Evolutionary conservation across 2,888 invertebrate species (phyloP).

Genomic region (Drosophila formosana): DNA sequence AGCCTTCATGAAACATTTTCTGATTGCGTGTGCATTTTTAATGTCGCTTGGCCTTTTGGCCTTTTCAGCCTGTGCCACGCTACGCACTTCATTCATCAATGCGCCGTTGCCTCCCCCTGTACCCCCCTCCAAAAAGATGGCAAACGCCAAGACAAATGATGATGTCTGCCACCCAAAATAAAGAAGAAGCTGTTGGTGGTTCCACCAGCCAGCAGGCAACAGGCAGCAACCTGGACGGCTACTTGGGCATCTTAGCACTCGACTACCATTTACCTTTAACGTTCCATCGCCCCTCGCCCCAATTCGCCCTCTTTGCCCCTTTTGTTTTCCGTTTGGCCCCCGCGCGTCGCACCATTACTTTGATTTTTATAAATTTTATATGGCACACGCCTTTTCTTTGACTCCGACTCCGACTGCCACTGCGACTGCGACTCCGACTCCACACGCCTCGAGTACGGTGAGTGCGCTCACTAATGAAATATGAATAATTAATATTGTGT

Average conservation of each 20-base stretch:
- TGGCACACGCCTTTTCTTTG: constrained; percentile 59
- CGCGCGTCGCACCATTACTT: constrained; percentile 56
- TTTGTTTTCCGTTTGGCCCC: constrained; percentile 11
- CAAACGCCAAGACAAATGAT: constrained; percentile 70
- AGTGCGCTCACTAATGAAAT: constrained; percentile 73
- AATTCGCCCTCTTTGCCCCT: constrained; percentile 26
- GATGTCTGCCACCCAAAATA: constrained; percentile 47
- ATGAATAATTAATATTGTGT: constrained; percentile 77
- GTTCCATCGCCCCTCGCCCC: background rate
- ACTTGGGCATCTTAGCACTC: constrained; percentile 14
- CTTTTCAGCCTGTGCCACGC: constrained; percentile 44
- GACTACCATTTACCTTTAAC: constrained; percentile 12
- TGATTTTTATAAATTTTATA: constrained; percentile 78
- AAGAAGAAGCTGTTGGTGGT: background rate
- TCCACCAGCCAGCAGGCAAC: constrained; percentile 20
- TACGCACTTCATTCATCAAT: constrained; percentile 78
- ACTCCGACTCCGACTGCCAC: constrained; percentile 13
- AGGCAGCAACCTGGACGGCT: too few species aligned
- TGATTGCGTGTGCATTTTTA: constrained; percentile 80
- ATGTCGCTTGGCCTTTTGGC: constrained; percentile 65
- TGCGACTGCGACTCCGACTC: background rate
- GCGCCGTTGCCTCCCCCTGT: constrained; percentile 42
- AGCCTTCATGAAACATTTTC: constrained; percentile 65
- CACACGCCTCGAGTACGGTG: constrained; percentile 29
- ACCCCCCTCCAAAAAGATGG: constrained; percentile 27